phyloP scores from a whole-genome alignment of 2,888 invertebrate genomes.

The Cordilura impudica region DNA sequence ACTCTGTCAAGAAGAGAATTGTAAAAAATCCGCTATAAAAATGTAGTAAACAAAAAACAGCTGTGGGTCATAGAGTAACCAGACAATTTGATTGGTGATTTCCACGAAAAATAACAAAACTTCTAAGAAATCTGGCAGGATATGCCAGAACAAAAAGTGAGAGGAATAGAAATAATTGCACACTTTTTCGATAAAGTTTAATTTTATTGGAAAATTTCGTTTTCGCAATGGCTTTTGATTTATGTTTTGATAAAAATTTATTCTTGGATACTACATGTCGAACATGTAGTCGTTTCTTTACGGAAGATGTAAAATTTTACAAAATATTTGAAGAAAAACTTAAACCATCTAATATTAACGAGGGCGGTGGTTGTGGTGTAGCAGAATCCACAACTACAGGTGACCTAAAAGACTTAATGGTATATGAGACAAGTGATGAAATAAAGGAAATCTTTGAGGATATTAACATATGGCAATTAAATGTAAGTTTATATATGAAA shows the following conservation, averaged over 20 bases:
- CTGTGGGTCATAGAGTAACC: background rate
- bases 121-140: slow-evolving; percentile 3
- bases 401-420: slow-evolving; percentile 38
- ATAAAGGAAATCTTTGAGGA: slow-evolving; percentile 64
- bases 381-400: background rate
- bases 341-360: slow-evolving; percentile 3
- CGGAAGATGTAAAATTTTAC: slow-evolving; percentile 65
- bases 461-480: slow-evolving; percentile 66
- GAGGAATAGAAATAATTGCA: slow-evolving; percentile 17
- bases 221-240: slow-evolving; percentile 63
- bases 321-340: slow-evolving; percentile 64
- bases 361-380: slow-evolving; percentile 14
- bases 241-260: slow-evolving; percentile 65
- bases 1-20: too few species aligned
- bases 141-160: background rate
- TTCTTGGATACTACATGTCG: slow-evolving; percentile 68
- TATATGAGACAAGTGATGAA: slow-evolving; percentile 58
- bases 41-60: slow-evolving; percentile 15
- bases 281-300: slow-evolving; percentile 67
- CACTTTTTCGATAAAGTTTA: slow-evolving; percentile 15
- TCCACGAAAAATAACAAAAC: background rate
- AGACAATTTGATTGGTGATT: background rate
- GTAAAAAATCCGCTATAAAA: background rate
- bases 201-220: slow-evolving; percentile 7
- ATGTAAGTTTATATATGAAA: slow-evolving; percentile 56